A percentile compares a stretch with the other conserved stretches of the same genome.
phyloP scores from a whole-genome alignment of 1,140 invertebrate species.

The Panulirus ornatus region DNA sequence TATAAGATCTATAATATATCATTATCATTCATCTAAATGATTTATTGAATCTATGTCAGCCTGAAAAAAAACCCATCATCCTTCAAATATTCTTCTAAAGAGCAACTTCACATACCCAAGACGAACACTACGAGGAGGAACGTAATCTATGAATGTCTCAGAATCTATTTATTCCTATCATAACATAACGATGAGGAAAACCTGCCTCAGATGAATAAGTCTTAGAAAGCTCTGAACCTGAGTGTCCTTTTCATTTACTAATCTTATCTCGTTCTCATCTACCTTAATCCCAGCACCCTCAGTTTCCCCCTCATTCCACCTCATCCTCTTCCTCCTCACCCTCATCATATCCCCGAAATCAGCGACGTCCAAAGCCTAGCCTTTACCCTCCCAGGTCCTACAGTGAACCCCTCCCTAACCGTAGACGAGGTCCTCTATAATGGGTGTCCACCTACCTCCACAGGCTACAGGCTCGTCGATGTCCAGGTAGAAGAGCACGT shows the following conservation, averaged over 20 bases:
- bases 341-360: background rate
- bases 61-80: no score
- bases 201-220: background rate
- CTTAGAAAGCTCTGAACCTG: background rate
- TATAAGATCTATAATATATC: no score
- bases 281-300: background rate
- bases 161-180: background rate
- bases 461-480: slow-evolving; percentile 86
- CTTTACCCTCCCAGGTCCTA: no score
- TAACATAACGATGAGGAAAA: no score
- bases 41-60: no score
- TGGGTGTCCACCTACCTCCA: slow-evolving; percentile 57
- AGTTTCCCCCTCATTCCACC: background rate
- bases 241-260: background rate
- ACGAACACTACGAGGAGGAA: no score
- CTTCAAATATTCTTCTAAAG: no score
- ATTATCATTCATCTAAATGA: no score
- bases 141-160: no score
- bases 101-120: no score
- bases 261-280: background rate
- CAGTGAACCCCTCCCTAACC: no score
- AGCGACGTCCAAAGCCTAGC: background rate
- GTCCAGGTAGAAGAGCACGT: slow-evolving; percentile 94
- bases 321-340: background rate
- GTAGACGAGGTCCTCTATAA: no score